Conservation (phyloP, 2,797 vertebrate species). For the Crypturellus tataupa region DNA sequence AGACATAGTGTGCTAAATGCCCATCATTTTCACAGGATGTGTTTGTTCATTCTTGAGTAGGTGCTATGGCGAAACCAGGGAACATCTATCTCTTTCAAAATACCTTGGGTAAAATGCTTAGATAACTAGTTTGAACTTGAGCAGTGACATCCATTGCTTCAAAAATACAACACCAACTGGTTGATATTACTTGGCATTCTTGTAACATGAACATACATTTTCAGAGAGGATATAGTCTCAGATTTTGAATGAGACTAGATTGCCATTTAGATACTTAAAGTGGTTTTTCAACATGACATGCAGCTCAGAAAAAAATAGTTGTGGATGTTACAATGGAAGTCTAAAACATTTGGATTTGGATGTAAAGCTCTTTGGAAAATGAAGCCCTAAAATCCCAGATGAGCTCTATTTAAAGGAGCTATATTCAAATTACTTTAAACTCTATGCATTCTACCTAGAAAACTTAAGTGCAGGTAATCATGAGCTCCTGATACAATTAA, state of each 20-base stretch:
- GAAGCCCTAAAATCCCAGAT: neutral
- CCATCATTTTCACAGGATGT: neutral
- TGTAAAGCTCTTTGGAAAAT: neutral
- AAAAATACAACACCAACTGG: neutral
- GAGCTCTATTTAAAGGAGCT: neutral
- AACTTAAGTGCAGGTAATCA: slow-evolving; percentile 18
- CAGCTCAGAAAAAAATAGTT: neutral
- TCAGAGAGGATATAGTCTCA: neutral
- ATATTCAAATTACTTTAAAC: neutral
- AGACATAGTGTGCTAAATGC: neutral
- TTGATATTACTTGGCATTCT: neutral
- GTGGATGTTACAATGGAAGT: neutral
- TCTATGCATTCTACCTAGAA: neutral
- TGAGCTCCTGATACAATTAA: slow-evolving; percentile 8
- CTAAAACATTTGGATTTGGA: neutral
- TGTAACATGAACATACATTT: neutral
- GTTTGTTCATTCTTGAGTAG: neutral
- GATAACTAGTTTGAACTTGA: neutral
- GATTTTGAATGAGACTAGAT: neutral
- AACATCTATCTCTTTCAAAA: neutral
- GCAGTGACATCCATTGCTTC: neutral
- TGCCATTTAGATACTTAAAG: neutral
- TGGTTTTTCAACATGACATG: neutral
- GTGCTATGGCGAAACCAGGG: neutral
- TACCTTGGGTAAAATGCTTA: neutral